A percentile compares a stretch with the other conserved stretches of the same genome.
phyloP scores from a whole-genome alignment of 2,797 vertebrate genomes.

The Gobionotothen gibberifrons region DNA sequence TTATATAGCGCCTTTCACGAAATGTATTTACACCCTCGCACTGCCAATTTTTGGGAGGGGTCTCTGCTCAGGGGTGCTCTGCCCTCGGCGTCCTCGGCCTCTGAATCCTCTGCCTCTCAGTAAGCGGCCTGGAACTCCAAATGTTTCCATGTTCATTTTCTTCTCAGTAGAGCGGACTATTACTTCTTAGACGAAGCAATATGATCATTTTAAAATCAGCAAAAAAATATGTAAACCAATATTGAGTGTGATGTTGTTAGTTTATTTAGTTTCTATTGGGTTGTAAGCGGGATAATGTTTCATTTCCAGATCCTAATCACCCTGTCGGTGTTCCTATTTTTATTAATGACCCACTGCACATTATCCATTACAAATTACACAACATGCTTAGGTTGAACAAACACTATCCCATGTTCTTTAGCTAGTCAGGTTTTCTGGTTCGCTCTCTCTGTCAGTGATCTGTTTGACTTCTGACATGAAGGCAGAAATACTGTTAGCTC shows the following conservation, averaged over 20 bases:
- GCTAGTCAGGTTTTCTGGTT: slow-evolving; percentile 57
- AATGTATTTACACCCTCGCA: slow-evolving; percentile 82
- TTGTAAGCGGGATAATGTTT: too few relatives aligned
- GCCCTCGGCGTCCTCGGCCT: slow-evolving; percentile 87
- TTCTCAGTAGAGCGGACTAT: slow-evolving; percentile 80
- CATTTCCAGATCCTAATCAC: too few relatives aligned
- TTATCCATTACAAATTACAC: background rate
- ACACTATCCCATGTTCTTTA: slow-evolving; percentile 37
- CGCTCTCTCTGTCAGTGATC: slow-evolving; percentile 49
- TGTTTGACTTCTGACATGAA: slow-evolving; percentile 68
- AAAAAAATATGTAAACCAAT: too few relatives aligned
- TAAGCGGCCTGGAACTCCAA: slow-evolving; percentile 93
- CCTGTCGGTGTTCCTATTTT: too few relatives aligned
- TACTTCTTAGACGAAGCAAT: too few relatives aligned
- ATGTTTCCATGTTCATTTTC: slow-evolving; percentile 96
- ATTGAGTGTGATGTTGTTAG: too few relatives aligned
- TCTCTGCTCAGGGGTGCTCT: slow-evolving; percentile 79
- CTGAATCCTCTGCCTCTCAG: slow-evolving; percentile 93
- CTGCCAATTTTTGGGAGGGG: slow-evolving; percentile 88
- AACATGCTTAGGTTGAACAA: slow-evolving; percentile 20
- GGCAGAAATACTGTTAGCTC: slow-evolving; percentile 53
- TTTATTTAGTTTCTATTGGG: too few relatives aligned
- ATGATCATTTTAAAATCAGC: too few relatives aligned
- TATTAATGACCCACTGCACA: too few relatives aligned
- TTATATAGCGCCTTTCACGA: too few relatives aligned